A percentile compares a stretch with the other conserved stretches of the same genome.
These are phyloP conservation scores for Tricholaema leucomelas DNA, from an alignment of 2,113 vertebrate genomes.

Conservation along the genomic window DNA sequence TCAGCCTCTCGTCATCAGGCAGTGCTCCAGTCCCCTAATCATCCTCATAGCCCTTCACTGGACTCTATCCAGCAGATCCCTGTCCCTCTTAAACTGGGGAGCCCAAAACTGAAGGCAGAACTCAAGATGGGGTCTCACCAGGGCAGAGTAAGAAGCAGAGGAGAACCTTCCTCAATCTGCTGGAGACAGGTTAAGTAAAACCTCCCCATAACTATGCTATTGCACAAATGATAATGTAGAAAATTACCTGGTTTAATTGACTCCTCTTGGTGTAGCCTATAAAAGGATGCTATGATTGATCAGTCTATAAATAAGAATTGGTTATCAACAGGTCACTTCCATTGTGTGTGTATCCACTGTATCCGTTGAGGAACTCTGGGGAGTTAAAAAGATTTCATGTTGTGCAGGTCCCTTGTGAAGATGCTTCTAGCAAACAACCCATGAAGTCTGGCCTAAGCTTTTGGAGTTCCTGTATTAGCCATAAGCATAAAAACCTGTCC, in stretches of 20 bases:
- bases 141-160: too few species aligned
- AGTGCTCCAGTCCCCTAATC: too few species aligned
- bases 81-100: too few species aligned
- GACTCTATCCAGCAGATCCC: too few species aligned
- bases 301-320: neutral
- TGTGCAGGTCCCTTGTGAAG: neutral
- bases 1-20: too few species aligned
- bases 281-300: neutral
- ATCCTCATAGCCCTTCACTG: too few species aligned
- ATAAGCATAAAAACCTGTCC: neutral
- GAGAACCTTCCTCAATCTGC: too few species aligned
- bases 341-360: neutral
- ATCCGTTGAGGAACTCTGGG: neutral
- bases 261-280: neutral
- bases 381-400: neutral
- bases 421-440: neutral
- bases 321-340: slow-evolving; percentile 12
- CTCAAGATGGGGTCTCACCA: too few species aligned
- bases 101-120: too few species aligned
- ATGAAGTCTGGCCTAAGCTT: neutral
- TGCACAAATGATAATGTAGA: neutral
- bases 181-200: neutral
- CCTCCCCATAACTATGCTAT: neutral
- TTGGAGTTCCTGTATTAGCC: neutral
- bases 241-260: neutral